Conservation (phyloP, 2,888 invertebrate species). For the Caenorhabditis plicata region DNA sequence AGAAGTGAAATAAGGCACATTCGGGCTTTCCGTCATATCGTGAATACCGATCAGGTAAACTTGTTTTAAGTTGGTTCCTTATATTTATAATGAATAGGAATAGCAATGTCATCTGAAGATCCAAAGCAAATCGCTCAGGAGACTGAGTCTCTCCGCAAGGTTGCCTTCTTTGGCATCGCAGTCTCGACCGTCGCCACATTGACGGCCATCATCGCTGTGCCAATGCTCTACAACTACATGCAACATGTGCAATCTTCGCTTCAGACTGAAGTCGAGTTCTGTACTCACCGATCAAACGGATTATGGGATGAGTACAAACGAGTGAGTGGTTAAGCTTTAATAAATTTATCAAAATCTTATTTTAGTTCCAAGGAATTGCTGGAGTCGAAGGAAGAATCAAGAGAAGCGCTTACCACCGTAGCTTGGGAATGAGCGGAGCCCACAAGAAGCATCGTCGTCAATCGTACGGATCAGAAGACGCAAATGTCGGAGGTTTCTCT, state of each 20-base stretch:
- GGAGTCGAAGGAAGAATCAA: conserved; percentile 37
- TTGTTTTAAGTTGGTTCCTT: no score
- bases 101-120: no score
- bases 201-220: conserved; percentile 50
- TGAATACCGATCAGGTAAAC: no score
- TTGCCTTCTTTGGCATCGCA: conserved; percentile 49
- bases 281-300: conserved; percentile 45
- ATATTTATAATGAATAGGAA: no score
- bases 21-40: no score
- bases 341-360: background rate
- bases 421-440: conserved; percentile 24
- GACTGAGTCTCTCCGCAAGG: conserved; percentile 39
- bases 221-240: conserved; percentile 56
- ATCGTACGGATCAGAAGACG: conserved; percentile 30
- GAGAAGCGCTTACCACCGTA: conserved; percentile 28
- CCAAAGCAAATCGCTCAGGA: conserved; percentile 37
- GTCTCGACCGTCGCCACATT: conserved; percentile 51
- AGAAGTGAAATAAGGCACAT: no score
- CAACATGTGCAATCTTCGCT: conserved; percentile 52
- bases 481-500: conserved; percentile 32
- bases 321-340: conserved; percentile 17
- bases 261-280: conserved; percentile 49
- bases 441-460: conserved; percentile 21
- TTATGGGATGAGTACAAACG: conserved; percentile 50
- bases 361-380: conserved; percentile 30